A percentile compares a stretch with the other conserved stretches of the same genome.
phyloP scores from a whole-genome alignment of 1,140 invertebrate species.

The Zophobas atratus region DNA sequence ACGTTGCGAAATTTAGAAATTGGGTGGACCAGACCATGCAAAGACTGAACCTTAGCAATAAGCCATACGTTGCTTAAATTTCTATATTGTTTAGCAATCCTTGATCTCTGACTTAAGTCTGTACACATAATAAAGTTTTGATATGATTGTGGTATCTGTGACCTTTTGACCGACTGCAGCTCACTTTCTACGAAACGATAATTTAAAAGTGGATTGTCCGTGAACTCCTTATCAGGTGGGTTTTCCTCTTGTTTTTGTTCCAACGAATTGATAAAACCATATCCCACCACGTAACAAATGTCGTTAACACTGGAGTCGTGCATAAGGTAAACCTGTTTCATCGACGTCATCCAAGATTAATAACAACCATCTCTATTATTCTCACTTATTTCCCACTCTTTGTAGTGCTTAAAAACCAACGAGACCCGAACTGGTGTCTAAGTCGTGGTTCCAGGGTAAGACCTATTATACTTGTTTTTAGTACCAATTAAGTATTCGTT shows the following conservation, averaged over 20 bases:
- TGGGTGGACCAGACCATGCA: conserved; percentile 78
- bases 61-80: conserved; percentile 50
- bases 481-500: background rate
- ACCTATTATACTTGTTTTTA: no score
- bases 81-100: background rate
- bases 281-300: background rate
- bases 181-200: no score
- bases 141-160: background rate
- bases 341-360: background rate
- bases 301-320: background rate
- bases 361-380: background rate
- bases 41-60: conserved; percentile 66
- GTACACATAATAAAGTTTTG: background rate
- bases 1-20: conserved; percentile 73
- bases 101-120: conserved; percentile 12
- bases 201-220: no score
- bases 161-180: background rate
- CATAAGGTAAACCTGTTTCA: background rate
- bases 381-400: no score
- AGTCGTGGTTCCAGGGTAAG: no score
- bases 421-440: no score
- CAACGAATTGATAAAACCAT: background rate
- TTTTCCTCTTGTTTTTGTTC: background rate
- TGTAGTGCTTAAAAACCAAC: no score
- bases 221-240: background rate